Base-by-base conservation (phyloP, 1,140 invertebrate species). In the Andrena cerasifolii region DNA sequence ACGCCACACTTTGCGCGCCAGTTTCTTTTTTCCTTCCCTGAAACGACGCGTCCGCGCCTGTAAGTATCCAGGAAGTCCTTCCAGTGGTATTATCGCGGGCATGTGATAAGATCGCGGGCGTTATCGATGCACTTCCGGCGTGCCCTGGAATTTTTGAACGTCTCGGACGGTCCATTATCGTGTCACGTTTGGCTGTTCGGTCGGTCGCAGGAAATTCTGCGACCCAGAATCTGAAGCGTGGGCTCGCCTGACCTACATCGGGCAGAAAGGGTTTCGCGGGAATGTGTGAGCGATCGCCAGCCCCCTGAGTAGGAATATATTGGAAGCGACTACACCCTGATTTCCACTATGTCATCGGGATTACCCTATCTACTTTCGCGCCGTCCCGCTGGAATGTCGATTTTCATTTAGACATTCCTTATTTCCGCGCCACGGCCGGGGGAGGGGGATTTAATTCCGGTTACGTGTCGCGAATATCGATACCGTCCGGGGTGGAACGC, bases 401-500 rank as follows among this genome's bases (percentile, higher is more conserved):
- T 79, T 79, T 79, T 83, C 82, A 79, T 72, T 83, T 67, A 74
- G 63, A 83, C 80, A 79, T 83, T 83, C 75, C 75, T 77, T 61
- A 71, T 77, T 77, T 77, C 45, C 62, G 26, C 66, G 51, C 28
- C 14, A 16, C 63, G 4, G 10, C 4, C 36, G 36, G 43, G 40
- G 40, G 68, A 10, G 43, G 40, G 40, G 68, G 68, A 75, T 75
- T 68, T 67, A 56, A 76, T 58, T 58, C 73, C 40, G 62, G 24
- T 75, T 56, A 66, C 62, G 63, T 53, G 51, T 67, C 72, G 51
- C 47, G 58, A 74, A 74, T 54, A 74, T 66, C 72, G 33, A 74
- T 74, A 66, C 1, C 31, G 7, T 3, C 36, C 3, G 36, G 36
- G 3, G 36, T 18, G 24, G 7, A 2, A 6, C 33, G 7, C 33